phyloP scores from a whole-genome alignment of 2,113 vertebrate genomes.

The Tapirus terrestris region DNA sequence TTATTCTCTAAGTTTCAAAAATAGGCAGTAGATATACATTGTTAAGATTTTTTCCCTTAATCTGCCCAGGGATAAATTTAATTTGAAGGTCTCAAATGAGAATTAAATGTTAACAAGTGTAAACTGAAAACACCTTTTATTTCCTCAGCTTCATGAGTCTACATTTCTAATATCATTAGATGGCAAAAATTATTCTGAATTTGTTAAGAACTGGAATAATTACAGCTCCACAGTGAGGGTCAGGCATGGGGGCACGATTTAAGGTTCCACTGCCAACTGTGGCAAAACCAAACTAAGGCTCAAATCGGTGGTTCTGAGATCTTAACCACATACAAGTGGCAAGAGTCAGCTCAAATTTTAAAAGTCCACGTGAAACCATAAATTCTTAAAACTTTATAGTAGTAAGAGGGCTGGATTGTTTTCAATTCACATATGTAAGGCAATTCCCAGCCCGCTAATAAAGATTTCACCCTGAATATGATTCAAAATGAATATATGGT shows the following conservation, averaged over 20 bases:
- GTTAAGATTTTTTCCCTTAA: background rate
- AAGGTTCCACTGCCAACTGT: background rate
- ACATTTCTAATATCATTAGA: background rate
- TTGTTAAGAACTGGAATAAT: background rate
- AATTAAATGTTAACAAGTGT: slow-evolving; percentile 8
- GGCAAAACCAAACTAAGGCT: background rate
- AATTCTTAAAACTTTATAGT: slow-evolving; percentile 31
- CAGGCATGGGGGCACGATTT: background rate
- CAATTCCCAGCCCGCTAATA: slow-evolving; percentile 46
- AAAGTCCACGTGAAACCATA: slow-evolving; percentile 47
- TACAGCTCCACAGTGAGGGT: background rate
- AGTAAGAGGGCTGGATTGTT: slow-evolving; percentile 33
- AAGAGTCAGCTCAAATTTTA: slow-evolving; percentile 36
- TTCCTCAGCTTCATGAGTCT: slow-evolving; percentile 1
- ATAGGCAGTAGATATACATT: background rate
- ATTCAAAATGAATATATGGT: slow-evolving; percentile 57
- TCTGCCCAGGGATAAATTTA: background rate
- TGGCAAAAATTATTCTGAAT: background rate
- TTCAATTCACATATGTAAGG: slow-evolving; percentile 54
- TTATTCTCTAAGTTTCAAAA: background rate
- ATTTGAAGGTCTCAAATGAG: background rate
- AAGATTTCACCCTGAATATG: slow-evolving; percentile 60
- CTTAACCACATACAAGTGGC: background rate
- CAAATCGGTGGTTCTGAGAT: background rate
- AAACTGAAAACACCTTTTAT: background rate